Conservation (phyloP, 2,888 invertebrate species). For the Lampropteryx suffumata region DNA sequence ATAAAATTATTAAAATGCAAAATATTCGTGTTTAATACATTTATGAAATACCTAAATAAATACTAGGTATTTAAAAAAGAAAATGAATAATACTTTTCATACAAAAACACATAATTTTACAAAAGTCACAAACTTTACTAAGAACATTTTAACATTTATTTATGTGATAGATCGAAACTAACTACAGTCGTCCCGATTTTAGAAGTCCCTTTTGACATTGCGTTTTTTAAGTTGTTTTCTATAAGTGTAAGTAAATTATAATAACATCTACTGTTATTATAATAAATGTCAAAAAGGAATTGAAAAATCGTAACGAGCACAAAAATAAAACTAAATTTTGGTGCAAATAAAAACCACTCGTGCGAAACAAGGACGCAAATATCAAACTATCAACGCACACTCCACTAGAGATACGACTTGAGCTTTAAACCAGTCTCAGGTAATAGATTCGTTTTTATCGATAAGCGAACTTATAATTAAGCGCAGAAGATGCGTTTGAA, state of each 20-base stretch:
- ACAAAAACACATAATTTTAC: slow-evolving; percentile 33
- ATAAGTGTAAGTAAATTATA: too few relatives aligned
- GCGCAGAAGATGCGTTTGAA: too few relatives aligned
- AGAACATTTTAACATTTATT: not conserved
- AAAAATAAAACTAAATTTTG: slow-evolving; percentile 20
- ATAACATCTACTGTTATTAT: too few relatives aligned
- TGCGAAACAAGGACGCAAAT: slow-evolving; percentile 14
- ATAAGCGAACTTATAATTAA: too few relatives aligned
- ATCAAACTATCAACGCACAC: not conserved
- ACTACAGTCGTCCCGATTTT: not conserved
- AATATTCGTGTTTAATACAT: not conserved
- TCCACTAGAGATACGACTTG: not conserved
- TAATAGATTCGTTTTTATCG: not conserved
- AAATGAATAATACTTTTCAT: slow-evolving; percentile 40
- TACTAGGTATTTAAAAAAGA: slow-evolving; percentile 8
- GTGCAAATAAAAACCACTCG: slow-evolving; percentile 38
- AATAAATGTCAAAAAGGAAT: too few relatives aligned
- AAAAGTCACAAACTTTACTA: slow-evolving; percentile 13
- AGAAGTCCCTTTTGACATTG: too few relatives aligned
- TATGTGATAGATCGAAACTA: slow-evolving; percentile 28
- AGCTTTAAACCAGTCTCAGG: slow-evolving; percentile 19
- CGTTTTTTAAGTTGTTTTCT: too few relatives aligned
- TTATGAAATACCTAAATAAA: slow-evolving; percentile 8
- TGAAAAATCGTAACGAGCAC: too few relatives aligned
- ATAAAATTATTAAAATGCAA: not conserved